Evolutionary conservation across 2,113 vertebrate genomes (phyloP).

Genomic region (Falco punctatus): DNA sequence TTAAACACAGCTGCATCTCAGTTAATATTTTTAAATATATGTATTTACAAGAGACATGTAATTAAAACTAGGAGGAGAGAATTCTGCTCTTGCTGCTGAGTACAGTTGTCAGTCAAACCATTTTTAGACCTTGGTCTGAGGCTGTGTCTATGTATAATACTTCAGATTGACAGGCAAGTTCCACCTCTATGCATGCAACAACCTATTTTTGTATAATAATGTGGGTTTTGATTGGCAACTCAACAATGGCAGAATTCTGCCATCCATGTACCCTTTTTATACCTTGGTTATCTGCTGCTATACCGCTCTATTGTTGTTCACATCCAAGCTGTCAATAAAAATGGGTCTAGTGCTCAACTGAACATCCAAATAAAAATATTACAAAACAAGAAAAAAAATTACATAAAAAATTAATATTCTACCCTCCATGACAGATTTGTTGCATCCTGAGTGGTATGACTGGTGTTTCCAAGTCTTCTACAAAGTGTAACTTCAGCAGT

Average conservation of each 20-base stretch:
- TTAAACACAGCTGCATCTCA: conserved; percentile 8
- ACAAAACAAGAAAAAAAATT: background rate
- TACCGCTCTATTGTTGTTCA: background rate
- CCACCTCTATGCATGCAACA: background rate
- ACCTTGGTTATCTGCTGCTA: background rate
- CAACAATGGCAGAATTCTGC: conserved; percentile 29
- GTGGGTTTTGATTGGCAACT: conserved; percentile 38
- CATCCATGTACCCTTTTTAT: background rate
- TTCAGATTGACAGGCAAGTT: conserved; percentile 12
- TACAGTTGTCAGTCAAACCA: conserved; percentile 44
- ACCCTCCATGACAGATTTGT: background rate
- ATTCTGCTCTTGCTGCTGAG: background rate
- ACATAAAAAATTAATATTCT: background rate
- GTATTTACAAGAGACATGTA: background rate
- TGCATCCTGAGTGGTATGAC: background rate
- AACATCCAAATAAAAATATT: background rate
- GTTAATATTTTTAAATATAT: background rate
- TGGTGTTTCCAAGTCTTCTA: background rate
- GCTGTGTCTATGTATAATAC: background rate
- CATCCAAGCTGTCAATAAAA: background rate
- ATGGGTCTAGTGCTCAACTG: background rate
- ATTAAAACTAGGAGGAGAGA: background rate
- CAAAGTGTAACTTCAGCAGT: background rate
- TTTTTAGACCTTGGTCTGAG: conserved; percentile 44
- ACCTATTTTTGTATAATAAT: conserved; percentile 30